Conservation (phyloP, 2,797 vertebrate genomes). For the Micropoecilia bifurca region DNA sequence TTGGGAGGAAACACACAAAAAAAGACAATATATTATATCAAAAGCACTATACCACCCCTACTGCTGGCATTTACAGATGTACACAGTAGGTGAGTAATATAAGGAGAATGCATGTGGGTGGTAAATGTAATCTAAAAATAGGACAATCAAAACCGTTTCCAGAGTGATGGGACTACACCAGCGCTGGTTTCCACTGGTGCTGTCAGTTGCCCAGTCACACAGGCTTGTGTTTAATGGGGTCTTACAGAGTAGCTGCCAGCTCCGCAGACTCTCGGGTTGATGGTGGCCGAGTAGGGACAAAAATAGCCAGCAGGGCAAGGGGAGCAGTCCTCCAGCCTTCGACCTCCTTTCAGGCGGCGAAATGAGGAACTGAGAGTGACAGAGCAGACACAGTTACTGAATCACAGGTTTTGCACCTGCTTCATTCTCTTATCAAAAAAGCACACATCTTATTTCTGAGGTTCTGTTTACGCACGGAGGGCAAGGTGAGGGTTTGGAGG, state of each 20-base stretch:
- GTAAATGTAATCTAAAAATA: slow-evolving; percentile 62
- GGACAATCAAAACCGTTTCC: slow-evolving; percentile 40
- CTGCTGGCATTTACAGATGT: slow-evolving; percentile 54
- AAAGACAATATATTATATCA: slow-evolving; percentile 25
- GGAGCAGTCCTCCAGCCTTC: slow-evolving; percentile 80
- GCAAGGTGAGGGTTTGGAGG: slow-evolving; percentile 88
- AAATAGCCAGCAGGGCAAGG: slow-evolving; percentile 87
- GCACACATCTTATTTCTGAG: slow-evolving; percentile 8
- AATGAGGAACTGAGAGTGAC: slow-evolving; percentile 84
- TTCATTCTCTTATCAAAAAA: background rate
- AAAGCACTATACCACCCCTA: slow-evolving; percentile 24
- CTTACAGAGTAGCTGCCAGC: slow-evolving; percentile 91
- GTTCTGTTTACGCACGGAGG: slow-evolving; percentile 85
- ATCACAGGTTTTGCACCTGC: slow-evolving; percentile 17
- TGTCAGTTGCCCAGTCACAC: slow-evolving; percentile 42
- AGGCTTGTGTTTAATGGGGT: slow-evolving; percentile 45
- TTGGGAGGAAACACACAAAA: slow-evolving; percentile 1
- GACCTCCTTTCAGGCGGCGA: slow-evolving; percentile 75
- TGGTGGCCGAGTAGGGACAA: slow-evolving; percentile 86
- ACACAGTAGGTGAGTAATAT: slow-evolving; percentile 56
- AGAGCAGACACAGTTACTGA: slow-evolving; percentile 9
- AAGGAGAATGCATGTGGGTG: slow-evolving; percentile 53
- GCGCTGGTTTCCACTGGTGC: slow-evolving; percentile 41
- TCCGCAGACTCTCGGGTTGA: slow-evolving; percentile 82
- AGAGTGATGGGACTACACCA: slow-evolving; percentile 35